Base-by-base conservation (phyloP, 2,888 invertebrate genomes). In the Melieria picta region DNA sequence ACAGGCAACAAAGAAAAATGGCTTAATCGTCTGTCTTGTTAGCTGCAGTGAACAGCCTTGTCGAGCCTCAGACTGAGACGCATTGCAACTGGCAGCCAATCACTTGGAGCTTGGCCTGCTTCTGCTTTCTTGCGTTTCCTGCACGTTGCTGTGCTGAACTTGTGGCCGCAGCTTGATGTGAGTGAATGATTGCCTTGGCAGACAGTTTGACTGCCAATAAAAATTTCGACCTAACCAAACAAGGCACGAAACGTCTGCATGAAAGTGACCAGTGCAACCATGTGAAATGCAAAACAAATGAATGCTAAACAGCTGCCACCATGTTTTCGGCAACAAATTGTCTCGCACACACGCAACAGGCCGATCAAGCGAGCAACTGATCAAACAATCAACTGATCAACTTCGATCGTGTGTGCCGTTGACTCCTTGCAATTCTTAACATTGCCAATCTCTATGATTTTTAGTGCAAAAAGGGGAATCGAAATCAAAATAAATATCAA, bases 21-120 rank as follows among this genome's bases (percentile, higher is more conserved):
- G 82, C 81, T 82, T 81, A 82, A 81, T 82, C 82, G 81, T 79
- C 80, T 77, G 77, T 78, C 82, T 81, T 82, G 82, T 82, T 30
- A 30, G 30, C 30, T 30, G 30, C 30, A 30, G 30, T 30, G 30
- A 30, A 30, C 30, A 30, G 30, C 30, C 30, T 30, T 30, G 30
- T 30, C 30, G 30, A 30, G 30, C 30, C 30, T 30, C 30, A 30
- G 30, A 30, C 30, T 30, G 30, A 30, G 30, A 30, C 30, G 30
- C 30, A 30, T 30, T 30, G 30, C 30, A 30, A 30, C 30, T 30
- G 30, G 30, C 30, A 30, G 30, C 30, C 30, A 30, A 30, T 30
- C 30, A 30, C 1, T 30, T 30, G 3, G 30, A 30, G 30, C 30
- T 30, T 30, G 30, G 30, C 30, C 30, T 30, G 30, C 30, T 30